Base-by-base conservation (phyloP, 1,140 invertebrate species). In the Orchestia grillus region DNA sequence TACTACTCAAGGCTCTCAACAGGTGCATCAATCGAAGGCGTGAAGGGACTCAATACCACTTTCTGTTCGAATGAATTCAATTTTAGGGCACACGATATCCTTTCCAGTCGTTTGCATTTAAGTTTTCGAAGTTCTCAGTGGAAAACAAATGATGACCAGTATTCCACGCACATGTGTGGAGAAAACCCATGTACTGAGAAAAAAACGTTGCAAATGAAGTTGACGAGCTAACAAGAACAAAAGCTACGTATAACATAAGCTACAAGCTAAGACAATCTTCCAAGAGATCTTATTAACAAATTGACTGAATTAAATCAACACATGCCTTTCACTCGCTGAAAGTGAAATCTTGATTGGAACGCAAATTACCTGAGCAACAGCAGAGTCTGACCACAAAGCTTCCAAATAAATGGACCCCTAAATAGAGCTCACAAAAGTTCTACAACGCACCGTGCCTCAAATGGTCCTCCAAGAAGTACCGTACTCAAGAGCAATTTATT, bases 271-370 rank as follows among this genome's bases (percentile, higher is more conserved):
- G 40, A 77, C 36, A 15, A 87, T 87, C 87, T 87, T 41, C 4
- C 36, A 40, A n/a, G 87, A 87, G 87, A 87, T 87, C 87, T 87
- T 87, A 8, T 8, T 87, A 41, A 87, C 87, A 87, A 87, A 87
- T 87, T 87, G 87, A 40, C 36, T 8, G 87, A 87, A 87, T 87
- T 87, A 87, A 87, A 87, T 87, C 87, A 87, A 87, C 87, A 41
- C 87, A n/a, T 40, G 87, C 87, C 87, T n/a, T 40, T 41, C 87
- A n/a, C 41, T 87, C 36, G 4, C 87, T 87, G 87, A 15, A 87
- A 36, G 87, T 87, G 87, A 87, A 87, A 87, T 87, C 87, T 41
- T n/a, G 4, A 41, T 40, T 87, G 87, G 36, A 87, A 41, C 41
- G 36, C 36, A 87, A 87, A 87, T 87, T 87, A 41, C 36, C 4